Evolutionary conservation across 2,113 vertebrate genomes (phyloP).

Genomic region (Garra rufa): DNA sequence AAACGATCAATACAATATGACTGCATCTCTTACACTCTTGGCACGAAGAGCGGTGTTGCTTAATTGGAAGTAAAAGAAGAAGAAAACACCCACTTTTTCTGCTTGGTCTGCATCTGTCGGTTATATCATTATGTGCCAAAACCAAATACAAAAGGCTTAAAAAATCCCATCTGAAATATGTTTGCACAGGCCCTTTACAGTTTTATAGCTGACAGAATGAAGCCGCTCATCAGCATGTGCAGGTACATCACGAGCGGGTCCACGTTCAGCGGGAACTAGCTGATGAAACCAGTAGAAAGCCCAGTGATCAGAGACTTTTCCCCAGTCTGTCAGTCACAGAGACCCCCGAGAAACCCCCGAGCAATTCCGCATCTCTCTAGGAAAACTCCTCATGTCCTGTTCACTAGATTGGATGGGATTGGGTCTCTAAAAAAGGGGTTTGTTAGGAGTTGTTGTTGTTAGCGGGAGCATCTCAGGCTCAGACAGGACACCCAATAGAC

Average conservation of each 20-base stretch:
- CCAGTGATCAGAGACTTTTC: neutral
- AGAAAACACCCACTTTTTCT: neutral
- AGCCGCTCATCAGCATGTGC: neutral
- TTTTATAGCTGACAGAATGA: neutral
- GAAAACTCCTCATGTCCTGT: neutral
- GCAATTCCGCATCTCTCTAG: neutral
- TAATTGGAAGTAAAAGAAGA: neutral
- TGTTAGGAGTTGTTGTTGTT: neutral
- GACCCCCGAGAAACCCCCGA: neutral
- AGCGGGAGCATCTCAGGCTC: neutral
- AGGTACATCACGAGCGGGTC: neutral
- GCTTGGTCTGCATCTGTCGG: neutral
- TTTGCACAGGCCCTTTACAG: neutral
- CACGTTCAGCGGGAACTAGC: neutral
- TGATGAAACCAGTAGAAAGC: slow-evolving; percentile 16
- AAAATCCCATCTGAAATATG: neutral
- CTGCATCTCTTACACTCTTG: slow-evolving; percentile 1
- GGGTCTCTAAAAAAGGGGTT: neutral
- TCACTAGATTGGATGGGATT: slow-evolving; percentile 1
- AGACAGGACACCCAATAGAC: neutral
- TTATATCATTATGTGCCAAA: neutral
- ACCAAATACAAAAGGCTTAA: neutral
- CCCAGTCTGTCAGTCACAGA: neutral
- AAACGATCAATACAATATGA: slow-evolving; percentile 1
- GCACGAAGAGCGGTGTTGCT: neutral